A percentile compares a stretch with the other conserved stretches of the same genome.
Evolutionary conservation across 2,888 invertebrate genomes (phyloP).

Genomic region (Polydrusus tereticollis): DNA sequence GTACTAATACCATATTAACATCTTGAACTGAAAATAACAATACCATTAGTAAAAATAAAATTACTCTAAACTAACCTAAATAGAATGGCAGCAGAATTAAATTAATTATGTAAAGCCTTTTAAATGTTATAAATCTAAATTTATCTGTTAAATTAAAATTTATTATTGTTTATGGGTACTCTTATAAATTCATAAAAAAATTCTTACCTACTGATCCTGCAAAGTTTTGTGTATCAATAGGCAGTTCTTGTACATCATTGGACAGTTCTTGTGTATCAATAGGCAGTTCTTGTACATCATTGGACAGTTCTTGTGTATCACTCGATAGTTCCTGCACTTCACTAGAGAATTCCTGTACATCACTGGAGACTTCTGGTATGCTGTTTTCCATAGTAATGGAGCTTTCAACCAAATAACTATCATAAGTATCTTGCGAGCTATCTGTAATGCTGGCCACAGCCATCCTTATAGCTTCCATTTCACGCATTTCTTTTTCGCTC

Average conservation of each 20-base stretch:
- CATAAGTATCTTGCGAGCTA: slow-evolving; percentile 39
- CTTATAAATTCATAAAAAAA: not conserved
- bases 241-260: slow-evolving; percentile 3
- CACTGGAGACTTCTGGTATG: slow-evolving; percentile 17
- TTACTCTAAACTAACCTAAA: too few relatives aligned
- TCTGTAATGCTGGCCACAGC: slow-evolving; percentile 57
- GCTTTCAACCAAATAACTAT: slow-evolving; percentile 41
- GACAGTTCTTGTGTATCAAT: slow-evolving; percentile 28
- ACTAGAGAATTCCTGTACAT: slow-evolving; percentile 20
- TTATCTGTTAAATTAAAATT: too few relatives aligned
- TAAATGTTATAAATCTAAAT: not conserved
- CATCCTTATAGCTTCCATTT: slow-evolving; percentile 55
- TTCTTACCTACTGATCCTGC: not conserved
- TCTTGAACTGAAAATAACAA: not conserved
- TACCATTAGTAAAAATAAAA: too few relatives aligned
- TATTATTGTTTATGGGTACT: not conserved
- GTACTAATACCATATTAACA: too few relatives aligned
- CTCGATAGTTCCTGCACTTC: slow-evolving; percentile 5
- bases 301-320: slow-evolving; percentile 24
- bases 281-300: slow-evolving; percentile 5
- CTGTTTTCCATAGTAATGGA: slow-evolving; percentile 19
- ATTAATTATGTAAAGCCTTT: too few relatives aligned
- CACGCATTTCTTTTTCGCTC: slow-evolving; percentile 53
- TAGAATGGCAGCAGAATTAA: too few relatives aligned
- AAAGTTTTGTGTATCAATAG: slow-evolving; percentile 2